phyloP scores from a whole-genome alignment of 1,140 invertebrate species.

The Bombus waltoni region DNA sequence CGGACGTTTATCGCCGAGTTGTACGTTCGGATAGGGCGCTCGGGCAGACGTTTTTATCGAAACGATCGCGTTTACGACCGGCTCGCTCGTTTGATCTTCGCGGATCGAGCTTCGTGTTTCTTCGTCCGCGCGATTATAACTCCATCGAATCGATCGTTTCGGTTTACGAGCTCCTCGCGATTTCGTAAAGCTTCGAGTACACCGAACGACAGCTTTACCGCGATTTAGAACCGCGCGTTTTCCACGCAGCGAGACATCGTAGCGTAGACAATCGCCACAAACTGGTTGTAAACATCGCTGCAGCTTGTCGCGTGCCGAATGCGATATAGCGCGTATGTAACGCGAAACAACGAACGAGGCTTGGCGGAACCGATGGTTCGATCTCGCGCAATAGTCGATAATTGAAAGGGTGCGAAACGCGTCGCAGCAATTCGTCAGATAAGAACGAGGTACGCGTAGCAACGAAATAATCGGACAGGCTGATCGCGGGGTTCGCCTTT shows the following conservation, averaged over 20 bases:
- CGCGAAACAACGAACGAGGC: neutral
- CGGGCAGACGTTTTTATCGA: neutral
- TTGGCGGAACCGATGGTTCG: neutral
- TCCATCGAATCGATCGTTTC: neutral
- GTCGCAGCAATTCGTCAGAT: neutral
- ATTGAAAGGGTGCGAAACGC: neutral
- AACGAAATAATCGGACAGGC: neutral
- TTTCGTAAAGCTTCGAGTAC: neutral
- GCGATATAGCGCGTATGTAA: neutral
- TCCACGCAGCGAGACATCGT: neutral
- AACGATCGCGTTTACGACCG: neutral
- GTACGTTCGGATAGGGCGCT: neutral
- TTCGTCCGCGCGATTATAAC: neutral
- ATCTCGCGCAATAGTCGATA: neutral
- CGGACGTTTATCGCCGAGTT: neutral
- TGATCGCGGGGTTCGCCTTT: too few species aligned
- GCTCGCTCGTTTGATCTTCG: neutral
- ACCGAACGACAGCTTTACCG: neutral
- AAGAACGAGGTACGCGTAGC: too few species aligned
- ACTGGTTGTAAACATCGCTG: neutral
- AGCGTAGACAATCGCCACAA: neutral
- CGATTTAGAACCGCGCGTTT: neutral
- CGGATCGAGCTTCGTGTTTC: neutral
- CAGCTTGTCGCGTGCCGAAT: neutral
- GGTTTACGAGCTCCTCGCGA: neutral